Base-by-base conservation (phyloP, 1,140 invertebrate species). In the Camponotus pennsylvanicus region DNA sequence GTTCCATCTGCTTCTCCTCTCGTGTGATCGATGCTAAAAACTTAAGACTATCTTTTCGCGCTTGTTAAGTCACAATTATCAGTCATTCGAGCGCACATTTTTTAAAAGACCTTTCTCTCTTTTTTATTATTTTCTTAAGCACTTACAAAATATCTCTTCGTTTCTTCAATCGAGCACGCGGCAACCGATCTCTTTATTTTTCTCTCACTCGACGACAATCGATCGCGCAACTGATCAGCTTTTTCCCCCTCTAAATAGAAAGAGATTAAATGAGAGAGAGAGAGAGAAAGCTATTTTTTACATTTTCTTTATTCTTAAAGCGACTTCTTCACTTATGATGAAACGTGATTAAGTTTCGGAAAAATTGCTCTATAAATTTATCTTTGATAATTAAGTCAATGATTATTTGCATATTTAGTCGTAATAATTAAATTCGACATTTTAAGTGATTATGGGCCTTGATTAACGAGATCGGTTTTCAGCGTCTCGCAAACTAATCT, bases 1-100 rank as follows among this genome's bases (percentile, higher is more conserved):
- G 34, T 64, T 42, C 21, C 15, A 66, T 11, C 42, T 37, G 42
- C 21, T 63, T 63, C 37, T 64, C 15, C 32, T 32, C 86, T 80
- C 45, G 40, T 34, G 27, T 59, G 52, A 80, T 82, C 67, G 55
- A 21, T 83, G 42, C 69, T 83, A 40, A 83, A 49, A 83, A 83
- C 40, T 15, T 83, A 83, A 83, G 55, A 83, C 55, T 83, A 83
- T 32, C 27, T 34, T 40, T 42, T 83, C 69, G 57, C 69, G 69
- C 55, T 63, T 18, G 40, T 83, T 83, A 83, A 83, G 79, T 83
- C 79, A 83, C 79, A 82, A 75, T 82, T 75, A 37, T 83, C 79
- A 83, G 79, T 83, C 79, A 75, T 61, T 55, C 79, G 55, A 83
- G 71, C 69, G 79, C 79, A 27, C 40, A 0, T 27, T 73, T 83